Conservation (phyloP, 2,888 invertebrate genomes). For the Agrochola macilenta region DNA sequence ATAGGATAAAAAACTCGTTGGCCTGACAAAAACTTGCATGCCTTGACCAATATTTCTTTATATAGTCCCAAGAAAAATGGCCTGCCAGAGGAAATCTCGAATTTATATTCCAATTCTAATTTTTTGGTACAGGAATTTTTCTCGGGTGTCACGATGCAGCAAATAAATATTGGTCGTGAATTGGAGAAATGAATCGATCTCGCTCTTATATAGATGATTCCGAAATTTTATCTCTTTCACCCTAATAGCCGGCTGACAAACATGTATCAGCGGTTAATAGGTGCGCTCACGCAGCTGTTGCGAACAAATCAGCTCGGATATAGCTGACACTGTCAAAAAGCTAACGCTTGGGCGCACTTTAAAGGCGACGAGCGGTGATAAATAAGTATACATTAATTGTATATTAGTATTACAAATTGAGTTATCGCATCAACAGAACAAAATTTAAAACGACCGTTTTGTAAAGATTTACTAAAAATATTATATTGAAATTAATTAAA, state of each 20-base stretch:
- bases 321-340: slow-evolving; percentile 90
- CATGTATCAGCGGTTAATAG: slow-evolving; percentile 91
- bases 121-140: slow-evolving; percentile 87
- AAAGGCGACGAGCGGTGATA: slow-evolving; percentile 76
- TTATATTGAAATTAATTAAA: not conserved
- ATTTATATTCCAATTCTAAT: slow-evolving; percentile 85
- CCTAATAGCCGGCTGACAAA: slow-evolving; percentile 91
- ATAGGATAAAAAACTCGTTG: slow-evolving; percentile 47
- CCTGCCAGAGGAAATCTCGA: slow-evolving; percentile 82
- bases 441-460: not conserved
- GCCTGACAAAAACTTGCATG: slow-evolving; percentile 67
- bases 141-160: slow-evolving; percentile 86
- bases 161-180: slow-evolving; percentile 88
- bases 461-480: not conserved
- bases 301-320: slow-evolving; percentile 90
- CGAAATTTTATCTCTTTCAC: slow-evolving; percentile 88
- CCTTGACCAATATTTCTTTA: slow-evolving; percentile 86
- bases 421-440: slow-evolving; percentile 19
- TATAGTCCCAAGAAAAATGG: slow-evolving; percentile 85
- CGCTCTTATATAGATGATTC: slow-evolving; percentile 86
- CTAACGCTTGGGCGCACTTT: slow-evolving; percentile 78
- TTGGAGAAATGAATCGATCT: slow-evolving; percentile 88
- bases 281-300: slow-evolving; percentile 90
- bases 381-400: slow-evolving; percentile 34
- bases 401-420: slow-evolving; percentile 25